Base-by-base conservation (phyloP, 2,113 vertebrate species). In the Arvicanthis niloticus region DNA sequence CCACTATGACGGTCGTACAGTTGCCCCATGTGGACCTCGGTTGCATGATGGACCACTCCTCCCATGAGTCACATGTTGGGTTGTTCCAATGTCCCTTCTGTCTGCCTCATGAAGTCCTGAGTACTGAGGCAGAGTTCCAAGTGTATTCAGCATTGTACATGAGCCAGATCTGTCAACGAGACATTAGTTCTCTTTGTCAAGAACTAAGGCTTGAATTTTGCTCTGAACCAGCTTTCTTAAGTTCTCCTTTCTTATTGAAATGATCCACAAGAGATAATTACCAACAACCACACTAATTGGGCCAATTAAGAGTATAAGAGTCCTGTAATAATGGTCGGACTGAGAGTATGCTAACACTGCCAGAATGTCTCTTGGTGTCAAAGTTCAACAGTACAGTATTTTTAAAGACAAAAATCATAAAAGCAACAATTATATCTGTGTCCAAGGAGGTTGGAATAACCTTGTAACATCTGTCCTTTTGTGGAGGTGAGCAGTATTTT, bases 81-180 rank as follows among this genome's bases (percentile, higher is more conserved):
- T 76, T 95, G 29, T 86, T 75, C 68, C 93, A 58, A 51, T 5
- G 70, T 34, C 31, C 15, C 75, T 82, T 70, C 13, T 31, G 87
- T 91, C 78, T 26, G 1, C 40, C 48, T 78, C 68, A n/a, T 29
- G 68, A 65, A 85, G 48, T 92, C 45, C 84, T 77, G 12, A 0
- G 9, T 80, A 26, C 89, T 10, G 7, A 48, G 65, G 67, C 91
- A 70, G 70, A 88, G 72, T 95, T 93, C 84, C 90, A 80, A n/a
- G 42, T 31, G 45, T 34, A 3, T 37, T 65, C 65, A 51, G 68
- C 29, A 21, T 10, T 76, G n/a, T 4, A 0, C 42, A 16, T 2
- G 67, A 42, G 34, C 15, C 40, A 88, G 84, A 70, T 68, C 92
- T 29, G 2, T 60, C 7, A n/a, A 70, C n/a, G 13, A 89, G 40